These are phyloP conservation scores for Eupristina koningsbergeri DNA, from an alignment of 1,140 invertebrate genomes.

Conservation along the genomic window DNA sequence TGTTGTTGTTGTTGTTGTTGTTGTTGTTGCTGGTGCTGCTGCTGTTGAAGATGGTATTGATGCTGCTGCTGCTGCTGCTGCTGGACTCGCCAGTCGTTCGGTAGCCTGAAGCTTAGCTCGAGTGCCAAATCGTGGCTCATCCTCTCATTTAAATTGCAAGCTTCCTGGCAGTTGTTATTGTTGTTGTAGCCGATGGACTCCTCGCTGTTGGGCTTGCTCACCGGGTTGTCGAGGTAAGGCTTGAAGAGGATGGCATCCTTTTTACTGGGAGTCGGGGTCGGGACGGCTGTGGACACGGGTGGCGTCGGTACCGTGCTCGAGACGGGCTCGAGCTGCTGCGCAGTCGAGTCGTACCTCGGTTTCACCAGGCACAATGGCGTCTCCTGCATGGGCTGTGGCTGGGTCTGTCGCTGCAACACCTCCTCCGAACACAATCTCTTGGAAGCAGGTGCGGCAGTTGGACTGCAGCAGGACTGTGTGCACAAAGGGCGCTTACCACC, in stretches of 20 bases:
- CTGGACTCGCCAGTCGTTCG: conserved; percentile 59
- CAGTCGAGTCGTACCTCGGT: conserved; percentile 44
- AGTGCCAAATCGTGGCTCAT: conserved; percentile 61
- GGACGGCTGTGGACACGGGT: conserved; percentile 53
- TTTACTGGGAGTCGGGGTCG: conserved; percentile 62
- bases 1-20: conserved; percentile 44
- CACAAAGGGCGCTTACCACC: conserved; percentile 57
- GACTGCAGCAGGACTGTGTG: conserved; percentile 57
- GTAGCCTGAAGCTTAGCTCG: conserved; percentile 65
- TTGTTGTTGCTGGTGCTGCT: neutral
- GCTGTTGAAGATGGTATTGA: neutral
- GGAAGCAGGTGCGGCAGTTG: conserved; percentile 56
- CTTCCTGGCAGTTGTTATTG: conserved; percentile 65
- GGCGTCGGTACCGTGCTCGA: conserved; percentile 62
- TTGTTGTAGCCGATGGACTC: conserved; percentile 56
- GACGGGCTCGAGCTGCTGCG: conserved; percentile 61
- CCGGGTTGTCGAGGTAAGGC: conserved; percentile 78
- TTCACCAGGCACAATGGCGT: conserved; percentile 70
- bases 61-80: conserved; percentile 42
- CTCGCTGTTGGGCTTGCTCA: conserved; percentile 62
- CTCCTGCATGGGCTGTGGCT: conserved; percentile 59
- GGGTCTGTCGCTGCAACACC: conserved; percentile 52
- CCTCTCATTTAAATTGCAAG: conserved; percentile 65
- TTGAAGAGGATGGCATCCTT: conserved; percentile 77
- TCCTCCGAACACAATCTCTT: conserved; percentile 55